Base-by-base conservation (phyloP, 2,888 invertebrate genomes). In the Heliconius hortense region DNA sequence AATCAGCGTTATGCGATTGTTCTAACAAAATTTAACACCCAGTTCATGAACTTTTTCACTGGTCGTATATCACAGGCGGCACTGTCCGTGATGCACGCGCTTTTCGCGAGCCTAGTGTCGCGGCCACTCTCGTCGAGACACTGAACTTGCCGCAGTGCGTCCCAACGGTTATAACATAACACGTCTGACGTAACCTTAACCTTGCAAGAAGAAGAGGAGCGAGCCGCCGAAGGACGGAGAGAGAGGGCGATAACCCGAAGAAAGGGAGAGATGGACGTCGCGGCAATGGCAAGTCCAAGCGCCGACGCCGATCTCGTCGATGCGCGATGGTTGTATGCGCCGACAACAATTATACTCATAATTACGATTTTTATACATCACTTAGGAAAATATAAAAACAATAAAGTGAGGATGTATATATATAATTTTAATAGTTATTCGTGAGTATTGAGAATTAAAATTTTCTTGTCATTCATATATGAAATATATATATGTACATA, bases 141-240 rank as follows among this genome's bases (percentile, higher is more conserved):
- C 94, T 94, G 94, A 94, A 94, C 94, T 94, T 93, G 94, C 89
- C 86, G 86, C 87, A 89, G 91, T 89, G 92, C 91, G 92, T 90
- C 93, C 91, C 94, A 92, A 93, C 94, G 93, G 94, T 94, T 94
- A 94, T 94, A 94, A 94, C 94, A 93, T 94, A 94, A 94, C 94
- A 94, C 90, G 92, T 93, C 94, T 94, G 94, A 94, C 94, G 94
- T 94, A 94, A 94, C 94, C 94, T 94, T 94, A 94, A 94, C 94
- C 94, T 94, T 94, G 94, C 94, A 92, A 93, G 94, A 94, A 93
- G 93, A 92, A 93, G 94, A 92, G 93, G 93, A 93, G 92, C 91
- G 88, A 90, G 86, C 91, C 86, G 87, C 88, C 92, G 92, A 94
- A 93, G 93, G 93, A 93, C 93, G 92, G 94, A 93, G 89, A 91